Percentiles rank a stretch among this genome's conserved stretches.
phyloP scores from a whole-genome alignment of 2,113 vertebrate species.

The Pollimyrus isidori region DNA sequence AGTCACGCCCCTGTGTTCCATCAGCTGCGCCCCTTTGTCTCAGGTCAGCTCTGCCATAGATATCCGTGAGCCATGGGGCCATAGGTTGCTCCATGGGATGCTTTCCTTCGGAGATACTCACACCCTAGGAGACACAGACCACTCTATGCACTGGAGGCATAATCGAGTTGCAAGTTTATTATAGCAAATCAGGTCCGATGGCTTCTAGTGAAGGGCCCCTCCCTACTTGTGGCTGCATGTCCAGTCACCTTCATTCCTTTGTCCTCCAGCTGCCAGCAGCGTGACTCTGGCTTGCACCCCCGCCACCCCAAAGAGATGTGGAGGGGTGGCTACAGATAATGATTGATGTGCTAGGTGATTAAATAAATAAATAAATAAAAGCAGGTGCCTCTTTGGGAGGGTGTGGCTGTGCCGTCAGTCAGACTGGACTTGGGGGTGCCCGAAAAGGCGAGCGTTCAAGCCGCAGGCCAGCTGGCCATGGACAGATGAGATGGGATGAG shows the following conservation, averaged over 20 bases:
- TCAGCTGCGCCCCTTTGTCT: neutral
- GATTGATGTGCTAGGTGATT: neutral
- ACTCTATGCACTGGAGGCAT: neutral
- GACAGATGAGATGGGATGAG: too few relatives aligned
- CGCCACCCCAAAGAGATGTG: neutral
- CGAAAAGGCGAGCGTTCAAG: neutral
- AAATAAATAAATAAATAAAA: neutral
- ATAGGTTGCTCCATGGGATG: neutral
- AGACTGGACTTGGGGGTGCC: neutral
- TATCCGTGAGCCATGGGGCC: neutral
- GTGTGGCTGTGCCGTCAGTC: neutral
- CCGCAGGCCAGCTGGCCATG: neutral
- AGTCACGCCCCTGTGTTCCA: neutral
- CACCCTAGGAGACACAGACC: neutral
- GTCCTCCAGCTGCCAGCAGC: neutral
- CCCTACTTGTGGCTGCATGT: neutral
- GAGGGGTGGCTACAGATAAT: neutral
- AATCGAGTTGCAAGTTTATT: neutral
- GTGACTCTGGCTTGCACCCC: neutral
- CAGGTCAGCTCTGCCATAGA: neutral
- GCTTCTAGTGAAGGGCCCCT: neutral
- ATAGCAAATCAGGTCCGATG: neutral
- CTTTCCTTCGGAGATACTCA: neutral
- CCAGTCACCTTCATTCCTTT: neutral
- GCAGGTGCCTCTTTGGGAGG: neutral